A percentile compares a stretch with the other conserved stretches of the same genome.
Evolutionary conservation across 2,888 invertebrate genomes (phyloP).

Genomic region (Conus canariensis): DNA sequence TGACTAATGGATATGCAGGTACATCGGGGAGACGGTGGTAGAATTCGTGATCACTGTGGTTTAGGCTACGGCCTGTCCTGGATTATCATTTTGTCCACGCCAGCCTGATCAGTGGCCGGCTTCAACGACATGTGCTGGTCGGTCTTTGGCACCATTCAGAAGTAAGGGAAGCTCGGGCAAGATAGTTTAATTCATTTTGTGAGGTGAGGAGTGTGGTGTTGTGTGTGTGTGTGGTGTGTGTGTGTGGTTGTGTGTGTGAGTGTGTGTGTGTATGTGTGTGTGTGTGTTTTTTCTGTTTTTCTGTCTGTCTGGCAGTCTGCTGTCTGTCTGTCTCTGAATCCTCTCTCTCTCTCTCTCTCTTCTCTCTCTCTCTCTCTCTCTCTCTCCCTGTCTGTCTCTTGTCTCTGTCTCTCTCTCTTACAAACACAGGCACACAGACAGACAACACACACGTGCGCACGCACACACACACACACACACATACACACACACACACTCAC

Average conservation of each 20-base stretch:
- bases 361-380: too few species aligned
- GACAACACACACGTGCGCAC: neutral
- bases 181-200: too few species aligned
- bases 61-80: neutral
- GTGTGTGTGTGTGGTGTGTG: too few species aligned
- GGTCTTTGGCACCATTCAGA: constrained; percentile 8
- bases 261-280: too few species aligned
- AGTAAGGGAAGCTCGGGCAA: neutral
- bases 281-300: too few species aligned
- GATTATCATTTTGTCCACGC: constrained; percentile 30
- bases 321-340: too few species aligned
- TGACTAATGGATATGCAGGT: neutral
- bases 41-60: constrained; percentile 19
- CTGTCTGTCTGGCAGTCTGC: too few species aligned
- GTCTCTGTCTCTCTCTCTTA: too few species aligned
- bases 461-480: neutral
- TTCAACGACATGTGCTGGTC: constrained; percentile 36
- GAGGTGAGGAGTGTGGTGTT: too few species aligned
- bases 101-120: constrained; percentile 28
- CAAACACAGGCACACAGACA: neutral
- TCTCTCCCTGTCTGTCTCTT: too few species aligned
- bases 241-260: too few species aligned
- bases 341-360: too few species aligned
- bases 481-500: neutral
- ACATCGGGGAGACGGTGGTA: neutral